These are phyloP conservation scores for Epinotia demarniana DNA, from an alignment of 2,888 invertebrate genomes.

Conservation along the genomic window DNA sequence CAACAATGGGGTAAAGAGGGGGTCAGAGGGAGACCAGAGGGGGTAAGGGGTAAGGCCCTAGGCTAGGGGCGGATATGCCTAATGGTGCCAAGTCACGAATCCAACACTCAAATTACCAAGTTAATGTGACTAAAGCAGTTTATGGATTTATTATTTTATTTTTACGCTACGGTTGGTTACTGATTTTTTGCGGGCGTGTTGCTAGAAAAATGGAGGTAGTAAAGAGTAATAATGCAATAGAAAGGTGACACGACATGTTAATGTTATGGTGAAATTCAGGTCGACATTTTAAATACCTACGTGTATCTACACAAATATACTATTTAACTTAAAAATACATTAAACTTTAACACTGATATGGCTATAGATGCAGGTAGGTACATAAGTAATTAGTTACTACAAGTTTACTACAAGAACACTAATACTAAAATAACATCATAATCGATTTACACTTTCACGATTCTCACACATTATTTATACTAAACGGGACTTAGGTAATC, in stretches of 20 bases:
- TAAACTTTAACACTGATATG: too few relatives aligned
- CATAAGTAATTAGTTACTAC: too few relatives aligned
- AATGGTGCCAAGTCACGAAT: constrained; percentile 79
- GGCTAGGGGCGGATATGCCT: constrained; percentile 66
- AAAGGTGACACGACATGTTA: neutral
- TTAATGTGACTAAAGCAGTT: constrained; percentile 53
- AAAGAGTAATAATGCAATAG: constrained; percentile 11
- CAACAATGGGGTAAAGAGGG: constrained; percentile 51
- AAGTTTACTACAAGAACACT: too few relatives aligned
- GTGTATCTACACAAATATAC: neutral
- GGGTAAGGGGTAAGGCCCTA: constrained; percentile 48
- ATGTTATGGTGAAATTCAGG: neutral
- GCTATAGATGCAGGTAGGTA: too few relatives aligned
- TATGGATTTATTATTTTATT: constrained; percentile 46
- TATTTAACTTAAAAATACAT: too few relatives aligned
- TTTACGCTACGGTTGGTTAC: constrained; percentile 28
- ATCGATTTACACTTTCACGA: too few relatives aligned
- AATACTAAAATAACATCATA: too few relatives aligned
- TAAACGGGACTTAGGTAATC: too few relatives aligned
- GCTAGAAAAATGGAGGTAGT: constrained; percentile 20
- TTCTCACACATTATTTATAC: too few relatives aligned
- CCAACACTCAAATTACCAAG: constrained; percentile 65
- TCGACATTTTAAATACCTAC: neutral
- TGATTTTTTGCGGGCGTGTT: constrained; percentile 36
- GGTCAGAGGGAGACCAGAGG: constrained; percentile 54